Conservation (phyloP, 2,888 invertebrate genomes). For the Sycophila texana region DNA sequence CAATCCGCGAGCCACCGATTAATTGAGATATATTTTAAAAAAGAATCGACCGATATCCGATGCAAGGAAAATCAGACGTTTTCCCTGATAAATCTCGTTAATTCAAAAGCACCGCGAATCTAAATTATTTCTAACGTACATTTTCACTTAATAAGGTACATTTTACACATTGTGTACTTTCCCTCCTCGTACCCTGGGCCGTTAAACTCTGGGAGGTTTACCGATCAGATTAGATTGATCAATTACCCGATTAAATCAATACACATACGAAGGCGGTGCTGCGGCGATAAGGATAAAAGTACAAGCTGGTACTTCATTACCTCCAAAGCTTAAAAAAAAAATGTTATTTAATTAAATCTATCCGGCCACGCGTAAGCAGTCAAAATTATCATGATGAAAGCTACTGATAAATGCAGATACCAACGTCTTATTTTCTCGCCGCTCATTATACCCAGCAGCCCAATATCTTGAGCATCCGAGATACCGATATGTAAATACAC, state of each 20-base stretch:
- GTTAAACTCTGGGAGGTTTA: constrained; percentile 5
- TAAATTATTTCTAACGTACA: constrained; percentile 13
- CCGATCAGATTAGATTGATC: constrained; percentile 18
- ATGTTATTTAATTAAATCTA: too few species aligned
- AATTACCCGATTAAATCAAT: constrained; percentile 13
- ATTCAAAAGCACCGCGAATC: not conserved
- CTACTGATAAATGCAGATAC: not conserved
- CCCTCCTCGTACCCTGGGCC: not conserved
- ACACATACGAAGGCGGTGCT: too few species aligned
- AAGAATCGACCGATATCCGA: too few species aligned
- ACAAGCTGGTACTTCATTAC: too few species aligned
- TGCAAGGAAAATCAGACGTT: not conserved
- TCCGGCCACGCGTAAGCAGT: too few species aligned
- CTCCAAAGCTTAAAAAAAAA: too few species aligned
- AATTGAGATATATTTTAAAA: too few species aligned
- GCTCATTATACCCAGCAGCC: not conserved
- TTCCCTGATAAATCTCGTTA: not conserved
- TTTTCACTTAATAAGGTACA: not conserved
- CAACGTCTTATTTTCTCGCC: not conserved
- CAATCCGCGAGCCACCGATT: too few species aligned
- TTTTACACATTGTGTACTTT: constrained; percentile 16
- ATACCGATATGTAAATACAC: not conserved
- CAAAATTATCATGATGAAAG: not conserved
- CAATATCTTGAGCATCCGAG: not conserved
- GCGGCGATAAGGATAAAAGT: too few species aligned